Evolutionary conservation across 2,113 vertebrate species (phyloP).

Genomic region (Hippocampus comes): DNA sequence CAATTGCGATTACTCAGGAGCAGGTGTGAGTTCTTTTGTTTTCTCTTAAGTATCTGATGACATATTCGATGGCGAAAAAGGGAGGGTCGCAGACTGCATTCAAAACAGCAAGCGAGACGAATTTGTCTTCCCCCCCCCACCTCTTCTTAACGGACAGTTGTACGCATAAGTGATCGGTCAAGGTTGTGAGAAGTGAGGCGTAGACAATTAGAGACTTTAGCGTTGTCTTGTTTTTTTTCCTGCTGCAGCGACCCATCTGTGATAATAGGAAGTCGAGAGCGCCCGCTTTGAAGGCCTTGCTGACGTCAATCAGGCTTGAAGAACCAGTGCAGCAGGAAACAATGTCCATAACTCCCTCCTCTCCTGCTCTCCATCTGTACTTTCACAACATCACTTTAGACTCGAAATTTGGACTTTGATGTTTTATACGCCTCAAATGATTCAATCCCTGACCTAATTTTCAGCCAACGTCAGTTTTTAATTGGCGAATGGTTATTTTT

Average conservation of each 20-base stretch:
- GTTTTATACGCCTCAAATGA: background rate
- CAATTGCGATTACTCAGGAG: conserved; percentile 30
- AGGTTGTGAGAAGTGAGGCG: conserved; percentile 53
- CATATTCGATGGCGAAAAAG: background rate
- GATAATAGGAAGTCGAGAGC: conserved; percentile 58
- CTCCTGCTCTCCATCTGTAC: conserved; percentile 7
- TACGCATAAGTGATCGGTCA: conserved; percentile 41
- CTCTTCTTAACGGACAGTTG: conserved; percentile 4
- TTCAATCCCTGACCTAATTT: background rate
- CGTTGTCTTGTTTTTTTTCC: conserved; percentile 52
- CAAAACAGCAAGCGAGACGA: background rate
- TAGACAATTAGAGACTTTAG: conserved; percentile 39
- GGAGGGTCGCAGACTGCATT: conserved; percentile 6
- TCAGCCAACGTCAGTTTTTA: background rate
- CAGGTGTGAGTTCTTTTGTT: conserved; percentile 40
- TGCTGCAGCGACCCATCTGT: conserved; percentile 51
- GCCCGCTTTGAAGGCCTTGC: conserved; percentile 33
- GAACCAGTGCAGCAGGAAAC: conserved; percentile 62
- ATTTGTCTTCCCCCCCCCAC: background rate
- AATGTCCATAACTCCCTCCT: conserved; percentile 26
- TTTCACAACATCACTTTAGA: conserved; percentile 14
- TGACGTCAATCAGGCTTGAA: conserved; percentile 66
- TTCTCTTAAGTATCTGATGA: background rate
- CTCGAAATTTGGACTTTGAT: conserved; percentile 2
- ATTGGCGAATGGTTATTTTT: background rate